Percentiles rank a stretch among this genome's conserved stretches.
Conservation (phyloP, 2,888 invertebrate genomes). For the Drosophila putrida region DNA sequence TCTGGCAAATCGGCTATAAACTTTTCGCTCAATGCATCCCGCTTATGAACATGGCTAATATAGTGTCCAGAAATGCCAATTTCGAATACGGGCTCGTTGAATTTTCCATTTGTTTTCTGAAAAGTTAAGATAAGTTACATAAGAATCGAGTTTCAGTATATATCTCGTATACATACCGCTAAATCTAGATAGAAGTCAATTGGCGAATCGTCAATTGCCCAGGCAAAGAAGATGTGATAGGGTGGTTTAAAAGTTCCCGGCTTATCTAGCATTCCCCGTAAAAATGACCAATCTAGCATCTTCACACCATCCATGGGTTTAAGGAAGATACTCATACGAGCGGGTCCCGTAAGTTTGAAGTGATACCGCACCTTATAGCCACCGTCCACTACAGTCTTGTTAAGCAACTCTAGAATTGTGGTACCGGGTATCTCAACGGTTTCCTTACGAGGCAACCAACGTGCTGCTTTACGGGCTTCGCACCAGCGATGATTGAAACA, state of each 20-base stretch:
- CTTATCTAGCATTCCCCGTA: conserved; percentile 66
- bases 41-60: conserved; percentile 84
- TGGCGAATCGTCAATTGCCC: conserved; percentile 72
- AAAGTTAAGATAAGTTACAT: conserved; percentile 7
- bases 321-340: conserved; percentile 80
- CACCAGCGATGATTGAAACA: conserved; percentile 75
- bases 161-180: conserved; percentile 51
- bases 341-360: conserved; percentile 77
- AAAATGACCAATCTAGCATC: conserved; percentile 79
- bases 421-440: conserved; percentile 66
- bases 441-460: conserved; percentile 74
- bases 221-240: conserved; percentile 76
- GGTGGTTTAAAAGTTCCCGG: conserved; percentile 70
- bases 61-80: conserved; percentile 86
- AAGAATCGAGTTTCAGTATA: not conserved
- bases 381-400: conserved; percentile 53
- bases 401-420: conserved; percentile 66
- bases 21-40: conserved; percentile 84
- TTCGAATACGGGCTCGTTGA: conserved; percentile 78
- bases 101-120: conserved; percentile 61
- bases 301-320: conserved; percentile 68
- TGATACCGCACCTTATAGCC: conserved; percentile 60
- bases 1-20: conserved; percentile 86
- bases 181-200: conserved; percentile 74
- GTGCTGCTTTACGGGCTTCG: conserved; percentile 51